Conservation (phyloP, 2,797 vertebrate genomes). For the Siniperca scherzeri region DNA sequence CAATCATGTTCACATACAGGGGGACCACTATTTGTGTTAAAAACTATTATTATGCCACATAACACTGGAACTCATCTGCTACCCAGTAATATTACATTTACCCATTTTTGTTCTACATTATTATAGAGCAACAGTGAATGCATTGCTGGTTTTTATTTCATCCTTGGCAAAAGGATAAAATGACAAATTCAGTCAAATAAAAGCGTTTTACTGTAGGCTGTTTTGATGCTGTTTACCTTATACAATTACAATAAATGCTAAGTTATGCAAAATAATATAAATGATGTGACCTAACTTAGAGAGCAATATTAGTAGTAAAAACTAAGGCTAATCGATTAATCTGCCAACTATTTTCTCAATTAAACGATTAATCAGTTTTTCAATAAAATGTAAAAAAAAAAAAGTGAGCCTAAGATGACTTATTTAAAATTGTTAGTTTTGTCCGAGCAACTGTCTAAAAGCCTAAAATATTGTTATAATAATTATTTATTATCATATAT, state of each 20-base stretch:
- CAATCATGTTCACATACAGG: background rate
- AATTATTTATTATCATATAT: background rate
- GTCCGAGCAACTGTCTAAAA: background rate
- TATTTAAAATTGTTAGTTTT: background rate
- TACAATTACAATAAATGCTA: background rate
- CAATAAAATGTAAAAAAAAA: background rate
- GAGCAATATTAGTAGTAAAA: background rate
- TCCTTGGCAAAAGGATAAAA: background rate
- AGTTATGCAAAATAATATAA: background rate
- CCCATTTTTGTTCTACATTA: background rate
- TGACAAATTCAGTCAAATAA: background rate
- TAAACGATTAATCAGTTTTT: background rate
- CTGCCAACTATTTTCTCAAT: background rate
- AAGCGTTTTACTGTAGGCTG: background rate
- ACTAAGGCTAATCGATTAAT: background rate
- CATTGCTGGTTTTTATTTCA: conserved; percentile 1
- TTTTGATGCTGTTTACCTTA: background rate
- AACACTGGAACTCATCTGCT: background rate
- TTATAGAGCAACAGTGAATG: background rate
- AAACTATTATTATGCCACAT: background rate
- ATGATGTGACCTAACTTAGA: background rate
- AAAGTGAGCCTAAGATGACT: background rate
- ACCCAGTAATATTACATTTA: background rate
- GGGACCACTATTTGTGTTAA: background rate
- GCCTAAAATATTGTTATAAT: background rate